These are phyloP conservation scores for Patella caerulea DNA, from an alignment of 2,888 invertebrate genomes.

Conservation along the genomic window DNA sequence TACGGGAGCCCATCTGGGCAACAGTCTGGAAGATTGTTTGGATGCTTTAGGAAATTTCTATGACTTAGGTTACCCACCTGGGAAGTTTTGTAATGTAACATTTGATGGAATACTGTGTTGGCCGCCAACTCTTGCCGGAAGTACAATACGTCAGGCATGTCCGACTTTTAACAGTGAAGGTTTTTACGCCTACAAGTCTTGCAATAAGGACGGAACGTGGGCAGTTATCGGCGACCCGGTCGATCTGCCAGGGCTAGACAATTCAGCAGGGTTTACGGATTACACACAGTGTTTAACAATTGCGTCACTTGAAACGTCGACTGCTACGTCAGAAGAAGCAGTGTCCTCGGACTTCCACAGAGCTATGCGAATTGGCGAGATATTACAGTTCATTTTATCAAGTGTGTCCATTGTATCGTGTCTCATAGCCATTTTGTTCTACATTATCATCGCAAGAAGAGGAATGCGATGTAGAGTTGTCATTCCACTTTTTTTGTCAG, in stretches of 20 bases:
- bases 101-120: conserved; percentile 23
- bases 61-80: not conserved
- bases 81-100: conserved; percentile 20
- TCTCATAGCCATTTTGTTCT: conserved; percentile 19
- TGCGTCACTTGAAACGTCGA: not conserved
- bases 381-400: not conserved
- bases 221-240: not conserved
- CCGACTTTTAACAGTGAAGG: conserved; percentile 14
- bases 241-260: not conserved
- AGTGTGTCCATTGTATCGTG: not conserved
- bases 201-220: conserved; percentile 23
- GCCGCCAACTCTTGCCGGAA: conserved; percentile 23
- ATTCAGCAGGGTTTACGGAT: conserved; percentile 14
- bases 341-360: not conserved
- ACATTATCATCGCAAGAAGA: conserved; percentile 16
- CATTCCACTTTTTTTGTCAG: conserved; percentile 21
- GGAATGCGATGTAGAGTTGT: conserved; percentile 17
- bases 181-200: conserved; percentile 15
- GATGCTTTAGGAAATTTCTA: not conserved
- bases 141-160: conserved; percentile 19
- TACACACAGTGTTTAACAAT: conserved; percentile 12
- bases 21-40: not conserved
- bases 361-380: not conserved
- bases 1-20: not conserved
- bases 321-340: not conserved